Evolutionary conservation across 2,888 invertebrate genomes (phyloP).

Genomic region (Orgyia antiqua): DNA sequence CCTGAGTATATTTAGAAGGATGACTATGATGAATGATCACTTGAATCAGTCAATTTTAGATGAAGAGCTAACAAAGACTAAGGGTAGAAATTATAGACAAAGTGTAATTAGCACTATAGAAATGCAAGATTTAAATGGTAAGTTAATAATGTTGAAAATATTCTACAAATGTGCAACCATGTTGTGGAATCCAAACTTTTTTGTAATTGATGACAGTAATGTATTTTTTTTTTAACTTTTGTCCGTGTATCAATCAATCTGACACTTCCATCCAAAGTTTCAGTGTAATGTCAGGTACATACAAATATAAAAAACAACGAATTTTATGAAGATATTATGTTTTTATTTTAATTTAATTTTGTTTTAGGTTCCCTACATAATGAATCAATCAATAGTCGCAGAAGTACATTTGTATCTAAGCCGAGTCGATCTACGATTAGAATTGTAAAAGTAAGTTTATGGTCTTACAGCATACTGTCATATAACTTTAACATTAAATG

Average conservation of each 20-base stretch:
- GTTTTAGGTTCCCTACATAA: conserved; percentile 65
- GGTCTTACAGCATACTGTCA: not conserved
- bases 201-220: too few species aligned
- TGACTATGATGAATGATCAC: conserved; percentile 58
- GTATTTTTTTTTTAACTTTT: too few species aligned
- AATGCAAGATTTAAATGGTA: conserved; percentile 69
- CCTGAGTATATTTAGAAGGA: conserved; percentile 75
- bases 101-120: conserved; percentile 73
- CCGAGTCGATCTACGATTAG: conserved; percentile 60
- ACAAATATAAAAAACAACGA: conserved; percentile 24
- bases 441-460: conserved; percentile 62
- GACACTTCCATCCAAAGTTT: conserved; percentile 69
- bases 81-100: conserved; percentile 76
- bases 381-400: conserved; percentile 66
- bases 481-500: not conserved
- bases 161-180: too few species aligned
- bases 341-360: conserved; percentile 15
- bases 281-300: conserved; percentile 75
- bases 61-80: conserved; percentile 48
- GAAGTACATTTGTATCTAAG: conserved; percentile 63
- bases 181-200: too few species aligned
- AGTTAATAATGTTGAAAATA: conserved; percentile 17
- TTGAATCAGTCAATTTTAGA: conserved; percentile 60
- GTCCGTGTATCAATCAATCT: conserved; percentile 38
- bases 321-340: conserved; percentile 1